Conservation (phyloP, 1,140 invertebrate genomes). For the Solen grandis region DNA sequence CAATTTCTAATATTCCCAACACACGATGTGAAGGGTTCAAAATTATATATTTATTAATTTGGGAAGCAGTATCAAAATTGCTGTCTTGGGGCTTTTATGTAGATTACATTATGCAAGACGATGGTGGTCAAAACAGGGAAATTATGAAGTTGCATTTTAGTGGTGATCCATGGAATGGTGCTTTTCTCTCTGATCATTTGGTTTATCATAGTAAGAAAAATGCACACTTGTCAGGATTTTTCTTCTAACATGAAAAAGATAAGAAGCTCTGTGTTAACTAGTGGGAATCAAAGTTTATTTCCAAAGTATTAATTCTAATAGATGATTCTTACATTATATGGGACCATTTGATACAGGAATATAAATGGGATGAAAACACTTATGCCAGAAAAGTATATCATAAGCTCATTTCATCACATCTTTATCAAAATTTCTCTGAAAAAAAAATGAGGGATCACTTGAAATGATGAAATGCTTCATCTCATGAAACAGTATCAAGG, state of each 20-base stretch:
- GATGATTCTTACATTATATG: too few relatives aligned
- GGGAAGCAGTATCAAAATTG: constrained; percentile 41
- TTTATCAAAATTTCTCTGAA: too few relatives aligned
- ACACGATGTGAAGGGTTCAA: constrained; percentile 20
- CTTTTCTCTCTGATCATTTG: neutral
- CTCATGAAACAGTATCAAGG: too few relatives aligned
- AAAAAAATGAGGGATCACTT: too few relatives aligned
- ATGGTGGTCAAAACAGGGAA: constrained; percentile 39
- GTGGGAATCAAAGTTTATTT: too few relatives aligned
- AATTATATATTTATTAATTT: constrained; percentile 42
- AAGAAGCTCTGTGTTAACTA: too few relatives aligned
- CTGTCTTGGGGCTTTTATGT: constrained; percentile 22
- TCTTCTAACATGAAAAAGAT: constrained; percentile 42
- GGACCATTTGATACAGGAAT: too few relatives aligned
- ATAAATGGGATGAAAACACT: too few relatives aligned
- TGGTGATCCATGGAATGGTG: constrained; percentile 1
- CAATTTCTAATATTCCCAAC: constrained; percentile 45
- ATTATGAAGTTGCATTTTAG: constrained; percentile 52
- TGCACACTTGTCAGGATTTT: constrained; percentile 35
- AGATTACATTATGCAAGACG: constrained; percentile 49
- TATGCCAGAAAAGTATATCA: too few relatives aligned
- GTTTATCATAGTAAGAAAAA: neutral
- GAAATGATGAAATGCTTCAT: too few relatives aligned
- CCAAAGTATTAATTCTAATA: too few relatives aligned
- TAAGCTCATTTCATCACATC: too few relatives aligned